These are phyloP conservation scores for Vandiemenella viatica DNA, from an alignment of 2,888 invertebrate species.

Conservation along the genomic window DNA sequence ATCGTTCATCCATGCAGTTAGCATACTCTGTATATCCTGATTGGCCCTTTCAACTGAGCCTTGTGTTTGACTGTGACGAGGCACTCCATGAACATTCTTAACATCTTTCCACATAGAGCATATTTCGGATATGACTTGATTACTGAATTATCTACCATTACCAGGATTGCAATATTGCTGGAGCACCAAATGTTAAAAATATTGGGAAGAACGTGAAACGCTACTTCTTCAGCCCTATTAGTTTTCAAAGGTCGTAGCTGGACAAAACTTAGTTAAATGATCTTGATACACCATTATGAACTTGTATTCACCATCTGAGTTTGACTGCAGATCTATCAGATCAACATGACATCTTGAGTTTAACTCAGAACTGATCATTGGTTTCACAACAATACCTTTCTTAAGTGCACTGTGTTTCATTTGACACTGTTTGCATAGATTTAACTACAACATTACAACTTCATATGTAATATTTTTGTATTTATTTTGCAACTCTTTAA, in stretches of 20 bases:
- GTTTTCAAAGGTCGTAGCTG: slow-evolving; percentile 23
- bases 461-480: too few species aligned
- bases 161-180: slow-evolving; percentile 23
- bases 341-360: too few species aligned
- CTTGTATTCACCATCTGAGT: too few species aligned
- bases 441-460: too few species aligned
- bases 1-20: not conserved
- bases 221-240: slow-evolving; percentile 25
- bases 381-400: too few species aligned
- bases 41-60: not conserved
- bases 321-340: too few species aligned
- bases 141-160: slow-evolving; percentile 21
- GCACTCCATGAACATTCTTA: not conserved
- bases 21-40: slow-evolving; percentile 1
- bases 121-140: not conserved
- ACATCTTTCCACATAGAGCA: not conserved
- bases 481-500: too few species aligned
- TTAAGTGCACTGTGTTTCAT: too few species aligned
- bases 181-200: slow-evolving; percentile 26
- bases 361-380: not conserved
- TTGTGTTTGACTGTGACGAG: not conserved
- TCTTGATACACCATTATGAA: slow-evolving; percentile 27
- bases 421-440: too few species aligned
- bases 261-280: slow-evolving; percentile 27
- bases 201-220: slow-evolving; percentile 24